Conservation (phyloP, 2,888 invertebrate species). For the Argyresthia albistria region DNA sequence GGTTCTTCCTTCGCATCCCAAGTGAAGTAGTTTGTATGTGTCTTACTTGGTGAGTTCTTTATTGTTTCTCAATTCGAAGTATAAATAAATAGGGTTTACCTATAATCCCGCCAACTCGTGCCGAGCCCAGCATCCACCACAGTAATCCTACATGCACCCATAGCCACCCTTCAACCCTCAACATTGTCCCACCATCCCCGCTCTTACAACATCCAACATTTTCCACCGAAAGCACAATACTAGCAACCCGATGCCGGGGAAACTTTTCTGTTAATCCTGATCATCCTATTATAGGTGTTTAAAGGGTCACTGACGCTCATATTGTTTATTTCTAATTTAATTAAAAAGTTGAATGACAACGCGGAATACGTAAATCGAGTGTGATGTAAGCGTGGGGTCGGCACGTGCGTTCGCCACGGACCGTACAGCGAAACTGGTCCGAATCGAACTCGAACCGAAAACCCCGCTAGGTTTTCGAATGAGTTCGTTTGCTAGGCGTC, state of each 20-base stretch:
- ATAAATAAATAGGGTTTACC: constrained; percentile 24
- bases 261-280: constrained; percentile 29
- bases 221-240: constrained; percentile 22
- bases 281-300: constrained; percentile 39
- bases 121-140: constrained; percentile 32
- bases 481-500: background rate
- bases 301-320: constrained; percentile 37
- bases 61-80: too few species aligned
- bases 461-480: background rate
- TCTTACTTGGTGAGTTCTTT: too few species aligned
- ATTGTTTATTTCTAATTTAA: constrained; percentile 42
- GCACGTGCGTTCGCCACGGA: constrained; percentile 20
- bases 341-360: constrained; percentile 42
- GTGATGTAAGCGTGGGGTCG: constrained; percentile 11
- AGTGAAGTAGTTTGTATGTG: too few species aligned
- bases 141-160: constrained; percentile 49
- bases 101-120: constrained; percentile 49
- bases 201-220: constrained; percentile 26
- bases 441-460: background rate
- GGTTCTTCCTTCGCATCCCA: too few species aligned
- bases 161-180: constrained; percentile 45
- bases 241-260: constrained; percentile 23
- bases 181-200: constrained; percentile 51
- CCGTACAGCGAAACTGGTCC: constrained; percentile 40
- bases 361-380: constrained; percentile 37